Base-by-base conservation (phyloP, 2,113 vertebrate species). In the Camarhynchus parvulus region DNA sequence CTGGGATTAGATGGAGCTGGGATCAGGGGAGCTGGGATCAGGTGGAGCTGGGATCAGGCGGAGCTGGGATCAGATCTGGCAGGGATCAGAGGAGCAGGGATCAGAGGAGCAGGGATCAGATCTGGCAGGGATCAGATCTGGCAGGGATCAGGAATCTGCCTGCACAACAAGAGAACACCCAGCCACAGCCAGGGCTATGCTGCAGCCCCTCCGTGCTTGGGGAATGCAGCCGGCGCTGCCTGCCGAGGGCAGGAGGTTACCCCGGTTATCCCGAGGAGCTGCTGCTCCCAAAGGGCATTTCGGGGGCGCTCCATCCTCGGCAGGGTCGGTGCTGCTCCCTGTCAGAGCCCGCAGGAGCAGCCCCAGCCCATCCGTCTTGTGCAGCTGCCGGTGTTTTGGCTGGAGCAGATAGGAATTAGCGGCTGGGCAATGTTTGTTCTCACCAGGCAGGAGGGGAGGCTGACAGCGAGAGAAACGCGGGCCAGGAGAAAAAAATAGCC, bases 321-420 rank as follows among this genome's bases (percentile, higher is more conserved):
- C 1, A 20, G 35, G 81, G 1, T 59, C 56, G 5, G 61, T 7
- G 94, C 87, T 31, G 94, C 94, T 83, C 68, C 0, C 83, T 70
- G 94, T 12, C 68, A 53, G 67, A 83, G 68, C 11, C 85, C 2
- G 59, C 41, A 0, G 10, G 44, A 46, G 10, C 68, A 25, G 84
- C 47, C 61, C 83, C 68, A 28, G 83, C 47, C 61, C 83, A 63
- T 87, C 37, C 66, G 27, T 61, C 83, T 81, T 47, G 44, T 41
- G n/a, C 88, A 55, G 88, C 94, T 74, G 83, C 88, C 84, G 14
- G 42, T 89, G 91, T 92, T 95, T 87, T 76, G 96, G 92, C 94
- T 87, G 46, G 25, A 64, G 89, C 49, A 64, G 92, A 46, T 42
- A 12, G 91, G 94, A 84, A 84, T 85, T 66, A 79, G 87, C 23